These are phyloP conservation scores for Syngnathus scovelli DNA, from an alignment of 2,113 vertebrate genomes.

Conservation along the genomic window DNA sequence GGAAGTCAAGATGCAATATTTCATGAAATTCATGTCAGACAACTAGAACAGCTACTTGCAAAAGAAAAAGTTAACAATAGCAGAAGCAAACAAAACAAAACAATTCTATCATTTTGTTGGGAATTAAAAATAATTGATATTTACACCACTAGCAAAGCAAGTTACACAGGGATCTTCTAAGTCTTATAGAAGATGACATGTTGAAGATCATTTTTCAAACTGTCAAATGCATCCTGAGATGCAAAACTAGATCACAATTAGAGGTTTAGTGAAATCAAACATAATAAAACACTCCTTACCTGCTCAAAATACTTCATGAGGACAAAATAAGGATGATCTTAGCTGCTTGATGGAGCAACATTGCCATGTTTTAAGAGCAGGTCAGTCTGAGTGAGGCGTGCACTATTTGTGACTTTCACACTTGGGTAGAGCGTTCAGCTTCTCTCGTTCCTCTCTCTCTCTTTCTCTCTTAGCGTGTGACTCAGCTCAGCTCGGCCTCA, in stretches of 20 bases:
- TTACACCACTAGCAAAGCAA: constrained; percentile 14
- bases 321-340: background rate
- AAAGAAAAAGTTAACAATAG: background rate
- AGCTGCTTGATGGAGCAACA: background rate
- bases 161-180: background rate
- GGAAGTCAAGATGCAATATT: background rate
- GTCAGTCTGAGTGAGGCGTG: background rate
- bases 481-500: constrained; percentile 60
- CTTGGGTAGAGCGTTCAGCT: background rate
- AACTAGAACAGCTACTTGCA: no score
- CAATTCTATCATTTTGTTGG: no score
- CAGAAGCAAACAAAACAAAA: background rate
- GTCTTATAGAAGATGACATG: background rate
- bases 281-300: constrained; percentile 23
- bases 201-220: background rate
- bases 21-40: no score
- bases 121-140: constrained; percentile 11
- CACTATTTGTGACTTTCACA: background rate
- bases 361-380: background rate
- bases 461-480: constrained; percentile 50
- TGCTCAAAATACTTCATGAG: constrained; percentile 26
- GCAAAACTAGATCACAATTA: background rate
- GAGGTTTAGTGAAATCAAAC: background rate
- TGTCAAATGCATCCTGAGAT: background rate
- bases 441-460: constrained; percentile 2